Conservation (phyloP, 2,797 vertebrate species). For the Poeciliopsis infans region DNA sequence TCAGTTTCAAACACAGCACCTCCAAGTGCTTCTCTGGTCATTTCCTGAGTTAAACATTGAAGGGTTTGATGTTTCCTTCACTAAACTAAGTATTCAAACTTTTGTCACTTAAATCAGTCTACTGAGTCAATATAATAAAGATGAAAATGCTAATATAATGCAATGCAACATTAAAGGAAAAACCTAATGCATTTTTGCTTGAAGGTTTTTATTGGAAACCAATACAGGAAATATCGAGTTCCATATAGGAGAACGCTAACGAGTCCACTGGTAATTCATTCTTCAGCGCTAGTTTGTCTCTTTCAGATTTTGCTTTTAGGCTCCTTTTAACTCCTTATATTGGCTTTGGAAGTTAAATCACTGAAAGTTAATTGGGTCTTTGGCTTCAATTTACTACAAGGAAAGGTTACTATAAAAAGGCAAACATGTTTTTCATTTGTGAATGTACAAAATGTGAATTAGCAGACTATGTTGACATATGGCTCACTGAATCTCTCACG, state of each 20-base stretch:
- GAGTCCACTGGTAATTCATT: constrained; percentile 27
- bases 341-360: constrained; percentile 25
- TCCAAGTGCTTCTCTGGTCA: neutral
- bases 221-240: constrained; percentile 21
- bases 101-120: neutral
- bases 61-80: neutral
- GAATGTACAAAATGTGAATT: constrained; percentile 29
- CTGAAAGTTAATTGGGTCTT: constrained; percentile 36
- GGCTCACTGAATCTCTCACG: constrained; percentile 23
- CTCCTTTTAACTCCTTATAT: constrained; percentile 44
- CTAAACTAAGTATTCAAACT: neutral
- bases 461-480: constrained; percentile 33
- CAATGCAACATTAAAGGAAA: neutral
- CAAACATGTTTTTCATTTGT: constrained; percentile 18
- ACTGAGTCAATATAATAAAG: neutral
- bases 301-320: constrained; percentile 29
- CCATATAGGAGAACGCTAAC: constrained; percentile 18
- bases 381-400: constrained; percentile 35
- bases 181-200: neutral
- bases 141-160: neutral
- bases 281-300: constrained; percentile 32
- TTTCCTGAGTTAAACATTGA: neutral
- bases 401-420: constrained; percentile 22
- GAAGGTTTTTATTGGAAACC: constrained; percentile 27
- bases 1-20: neutral